These are phyloP conservation scores for Resseliella maxima DNA, from an alignment of 2,888 invertebrate genomes.

Conservation along the genomic window DNA sequence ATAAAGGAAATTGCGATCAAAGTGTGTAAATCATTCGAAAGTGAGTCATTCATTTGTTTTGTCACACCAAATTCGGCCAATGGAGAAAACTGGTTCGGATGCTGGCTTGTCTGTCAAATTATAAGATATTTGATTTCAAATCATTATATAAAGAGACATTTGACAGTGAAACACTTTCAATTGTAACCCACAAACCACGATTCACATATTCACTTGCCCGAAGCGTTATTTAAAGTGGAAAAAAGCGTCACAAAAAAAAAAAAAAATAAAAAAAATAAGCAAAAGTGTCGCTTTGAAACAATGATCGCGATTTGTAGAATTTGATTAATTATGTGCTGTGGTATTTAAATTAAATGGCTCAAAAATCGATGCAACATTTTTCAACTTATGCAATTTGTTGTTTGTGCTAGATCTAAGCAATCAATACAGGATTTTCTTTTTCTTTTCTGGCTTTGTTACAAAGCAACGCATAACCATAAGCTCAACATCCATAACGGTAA, in stretches of 20 bases:
- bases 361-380: neutral
- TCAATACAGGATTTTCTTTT: neutral
- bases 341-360: neutral
- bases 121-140: neutral
- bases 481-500: neutral
- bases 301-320: neutral
- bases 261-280: too few relatives aligned
- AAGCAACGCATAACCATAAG: neutral
- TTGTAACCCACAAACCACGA: neutral
- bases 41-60: neutral
- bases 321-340: neutral
- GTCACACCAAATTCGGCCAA: neutral
- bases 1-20: neutral
- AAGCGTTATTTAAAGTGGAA: neutral
- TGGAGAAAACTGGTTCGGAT: neutral
- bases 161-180: slow-evolving; percentile 23
- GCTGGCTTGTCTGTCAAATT: neutral
- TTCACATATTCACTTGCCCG: neutral
- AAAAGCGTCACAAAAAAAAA: too few relatives aligned
- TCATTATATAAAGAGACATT: neutral
- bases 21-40: slow-evolving; percentile 3
- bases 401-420: neutral
- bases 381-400: neutral
- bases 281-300: neutral
- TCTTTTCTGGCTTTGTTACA: neutral